Percentiles rank a stretch among this genome's conserved stretches.
Evolutionary conservation across 2,888 invertebrate genomes (phyloP).

Genomic region (Xanthia icteritia): DNA sequence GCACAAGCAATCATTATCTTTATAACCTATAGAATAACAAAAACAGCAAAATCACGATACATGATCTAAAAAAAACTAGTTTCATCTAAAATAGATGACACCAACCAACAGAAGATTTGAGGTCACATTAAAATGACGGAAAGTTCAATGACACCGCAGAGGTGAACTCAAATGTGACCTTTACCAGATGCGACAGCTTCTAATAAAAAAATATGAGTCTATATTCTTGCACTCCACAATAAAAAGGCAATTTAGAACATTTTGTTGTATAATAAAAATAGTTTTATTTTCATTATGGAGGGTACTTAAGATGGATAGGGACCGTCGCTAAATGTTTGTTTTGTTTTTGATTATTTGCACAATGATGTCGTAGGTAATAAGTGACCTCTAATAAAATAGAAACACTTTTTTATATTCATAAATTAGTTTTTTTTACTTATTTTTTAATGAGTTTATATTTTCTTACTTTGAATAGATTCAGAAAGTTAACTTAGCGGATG

Average conservation of each 20-base stretch:
- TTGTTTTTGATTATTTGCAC: background rate
- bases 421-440: background rate
- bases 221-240: slow-evolving; percentile 12
- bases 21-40: background rate
- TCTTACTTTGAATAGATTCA: background rate
- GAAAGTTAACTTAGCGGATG: background rate
- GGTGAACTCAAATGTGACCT: slow-evolving; percentile 55
- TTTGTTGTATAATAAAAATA: slow-evolving; percentile 8
- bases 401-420: background rate
- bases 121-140: slow-evolving; percentile 55
- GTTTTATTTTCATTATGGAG: slow-evolving; percentile 16
- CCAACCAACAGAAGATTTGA: slow-evolving; percentile 29
- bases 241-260: slow-evolving; percentile 14
- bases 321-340: background rate
- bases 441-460: background rate
- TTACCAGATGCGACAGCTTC: slow-evolving; percentile 14
- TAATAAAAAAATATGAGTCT: slow-evolving; percentile 18
- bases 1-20: background rate
- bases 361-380: background rate
- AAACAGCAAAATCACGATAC: slow-evolving; percentile 12
- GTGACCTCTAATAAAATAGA: background rate
- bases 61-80: slow-evolving; percentile 35
- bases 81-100: slow-evolving; percentile 49
- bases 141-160: slow-evolving; percentile 64
- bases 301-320: background rate